Conservation (phyloP, 2,113 vertebrate genomes). For the Corythaixoides concolor region DNA sequence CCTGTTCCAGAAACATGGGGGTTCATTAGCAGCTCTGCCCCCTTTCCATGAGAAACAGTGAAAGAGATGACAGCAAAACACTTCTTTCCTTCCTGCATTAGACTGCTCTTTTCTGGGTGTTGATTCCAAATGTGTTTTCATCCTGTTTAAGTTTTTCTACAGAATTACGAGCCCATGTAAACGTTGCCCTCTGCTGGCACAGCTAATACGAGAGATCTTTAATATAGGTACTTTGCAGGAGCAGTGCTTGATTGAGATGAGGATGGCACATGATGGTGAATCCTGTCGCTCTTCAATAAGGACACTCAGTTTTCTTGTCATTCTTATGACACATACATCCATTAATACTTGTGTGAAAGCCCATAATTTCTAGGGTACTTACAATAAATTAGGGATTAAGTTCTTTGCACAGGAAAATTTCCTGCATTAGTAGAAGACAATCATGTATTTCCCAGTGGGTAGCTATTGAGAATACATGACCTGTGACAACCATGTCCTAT, state of each 20-base stretch:
- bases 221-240: rapidly evolving
- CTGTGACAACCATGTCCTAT: rapidly evolving
- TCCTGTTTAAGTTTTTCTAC: background rate
- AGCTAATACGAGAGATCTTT: background rate
- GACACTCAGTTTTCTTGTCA: background rate
- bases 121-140: background rate
- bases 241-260: background rate
- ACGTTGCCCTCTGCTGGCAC: background rate
- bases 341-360: background rate
- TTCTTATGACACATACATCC: background rate
- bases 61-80: background rate
- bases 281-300: background rate
- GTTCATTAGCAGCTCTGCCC: background rate
- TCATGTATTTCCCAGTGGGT: background rate
- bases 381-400: background rate
- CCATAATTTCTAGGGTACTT: background rate
- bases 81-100: background rate
- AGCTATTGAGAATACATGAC: background rate
- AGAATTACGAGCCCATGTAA: rapidly evolving
- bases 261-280: background rate
- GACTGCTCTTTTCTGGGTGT: rapidly evolving
- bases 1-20: background rate
- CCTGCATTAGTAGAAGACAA: background rate
- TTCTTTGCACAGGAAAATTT: background rate
- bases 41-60: rapidly evolving